Percentiles rank a stretch among this genome's conserved stretches.
phyloP scores from a whole-genome alignment of 2,113 vertebrate species.

The Ancistrus triradiatus region DNA sequence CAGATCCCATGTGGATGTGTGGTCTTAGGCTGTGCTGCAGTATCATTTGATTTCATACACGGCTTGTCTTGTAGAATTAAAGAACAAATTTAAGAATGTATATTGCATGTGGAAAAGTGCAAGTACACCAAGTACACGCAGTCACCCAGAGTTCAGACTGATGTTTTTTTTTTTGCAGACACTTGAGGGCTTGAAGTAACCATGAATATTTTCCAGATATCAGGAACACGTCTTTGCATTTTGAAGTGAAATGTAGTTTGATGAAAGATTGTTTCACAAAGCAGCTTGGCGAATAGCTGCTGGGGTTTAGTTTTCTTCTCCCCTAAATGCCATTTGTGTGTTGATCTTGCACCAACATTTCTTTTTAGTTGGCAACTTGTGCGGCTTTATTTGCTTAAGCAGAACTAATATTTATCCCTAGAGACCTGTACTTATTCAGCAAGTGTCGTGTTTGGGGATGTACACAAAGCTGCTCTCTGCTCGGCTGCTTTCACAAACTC shows the following conservation, averaged over 20 bases:
- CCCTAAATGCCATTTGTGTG: slow-evolving; percentile 26
- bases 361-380: slow-evolving; percentile 45
- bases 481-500: slow-evolving; percentile 28
- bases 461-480: slow-evolving; percentile 62
- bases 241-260: slow-evolving; percentile 10
- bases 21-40: neutral
- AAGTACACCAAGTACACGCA: neutral
- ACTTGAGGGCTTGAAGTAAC: slow-evolving; percentile 3
- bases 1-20: too few species aligned
- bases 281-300: slow-evolving; percentile 26
- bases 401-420: slow-evolving; percentile 54
- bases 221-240: slow-evolving; percentile 18
- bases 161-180: too few species aligned
- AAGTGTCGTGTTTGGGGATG: slow-evolving; percentile 51
- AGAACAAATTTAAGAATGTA: neutral
- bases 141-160: neutral
- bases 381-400: slow-evolving; percentile 52
- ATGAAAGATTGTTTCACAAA: slow-evolving; percentile 13
- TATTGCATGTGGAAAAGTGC: neutral
- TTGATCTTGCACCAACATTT: neutral
- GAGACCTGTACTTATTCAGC: slow-evolving; percentile 38
- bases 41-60: neutral
- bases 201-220: slow-evolving; percentile 17
- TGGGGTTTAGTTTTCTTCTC: too few species aligned
- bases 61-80: neutral